phyloP scores from a whole-genome alignment of 1,140 invertebrate species.

The Drosophila guanche region DNA sequence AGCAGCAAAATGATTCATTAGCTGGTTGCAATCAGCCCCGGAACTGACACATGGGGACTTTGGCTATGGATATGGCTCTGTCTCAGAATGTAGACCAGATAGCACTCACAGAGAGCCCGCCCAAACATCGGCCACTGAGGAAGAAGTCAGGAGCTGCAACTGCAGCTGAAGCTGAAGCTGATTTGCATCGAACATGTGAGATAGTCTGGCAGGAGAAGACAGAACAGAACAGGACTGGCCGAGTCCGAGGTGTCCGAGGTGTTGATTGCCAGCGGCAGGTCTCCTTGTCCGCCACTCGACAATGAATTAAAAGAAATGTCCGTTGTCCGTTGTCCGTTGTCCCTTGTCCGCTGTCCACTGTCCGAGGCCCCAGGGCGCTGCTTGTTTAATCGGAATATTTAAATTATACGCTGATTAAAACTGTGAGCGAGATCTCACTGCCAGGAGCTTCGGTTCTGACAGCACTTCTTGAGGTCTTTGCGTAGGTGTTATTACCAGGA shows the following conservation, averaged over 20 bases:
- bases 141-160: conserved; percentile 7
- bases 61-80: not conserved
- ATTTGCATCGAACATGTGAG: conserved; percentile 78
- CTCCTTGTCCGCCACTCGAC: conserved; percentile 24
- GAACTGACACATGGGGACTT: conserved; percentile 65
- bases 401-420: conserved; percentile 81
- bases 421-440: conserved; percentile 45
- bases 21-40: conserved; percentile 70
- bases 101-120: conserved; percentile 30
- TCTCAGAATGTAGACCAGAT: conserved; percentile 29
- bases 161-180: conserved; percentile 47
- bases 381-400: conserved; percentile 81
- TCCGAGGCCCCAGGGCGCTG: conserved; percentile 27
- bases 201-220: conserved; percentile 26
- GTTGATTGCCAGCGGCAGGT: conserved; percentile 71
- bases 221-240: not conserved
- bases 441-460: conserved; percentile 15
- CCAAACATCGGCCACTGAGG: conserved; percentile 26
- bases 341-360: conserved; percentile 18
- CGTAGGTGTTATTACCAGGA: conserved; percentile 62
- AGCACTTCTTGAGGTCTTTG: conserved; percentile 9
- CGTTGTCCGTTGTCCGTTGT: conserved; percentile 29
- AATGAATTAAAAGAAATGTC: conserved; percentile 80
- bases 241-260: conserved; percentile 54
- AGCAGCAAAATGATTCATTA: conserved; percentile 75